Percentiles rank a stretch among this genome's conserved stretches.
phyloP scores from a whole-genome alignment of 2,113 vertebrate species.

The Scortum barcoo region DNA sequence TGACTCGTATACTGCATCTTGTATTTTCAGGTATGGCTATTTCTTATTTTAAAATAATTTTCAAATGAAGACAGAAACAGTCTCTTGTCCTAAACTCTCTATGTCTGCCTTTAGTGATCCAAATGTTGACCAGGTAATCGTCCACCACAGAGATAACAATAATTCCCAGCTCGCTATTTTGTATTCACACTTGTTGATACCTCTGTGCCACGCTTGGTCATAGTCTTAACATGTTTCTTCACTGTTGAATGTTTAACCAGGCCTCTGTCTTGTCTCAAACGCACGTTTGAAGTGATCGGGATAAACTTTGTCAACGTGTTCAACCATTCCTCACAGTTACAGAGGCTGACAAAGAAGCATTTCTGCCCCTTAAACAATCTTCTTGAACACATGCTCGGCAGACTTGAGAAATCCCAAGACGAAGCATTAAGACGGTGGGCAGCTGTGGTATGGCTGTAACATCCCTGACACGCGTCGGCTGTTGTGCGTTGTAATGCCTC shows the following conservation, averaged over 20 bases:
- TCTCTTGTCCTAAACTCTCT: too few relatives aligned
- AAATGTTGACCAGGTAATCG: neutral
- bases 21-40: too few relatives aligned
- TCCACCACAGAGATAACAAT: neutral
- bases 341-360: neutral
- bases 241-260: neutral
- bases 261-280: neutral
- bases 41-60: too few relatives aligned
- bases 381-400: neutral
- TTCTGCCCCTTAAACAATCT: neutral
- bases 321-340: neutral
- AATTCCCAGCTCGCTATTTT: neutral
- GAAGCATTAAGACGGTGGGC: neutral
- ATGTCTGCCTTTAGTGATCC: neutral
- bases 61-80: neutral
- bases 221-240: neutral
- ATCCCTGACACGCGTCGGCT: neutral
- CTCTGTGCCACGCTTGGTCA: neutral
- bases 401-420: neutral
- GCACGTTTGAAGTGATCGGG: neutral
- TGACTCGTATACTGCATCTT: too few relatives aligned
- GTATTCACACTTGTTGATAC: neutral
- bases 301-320: neutral
- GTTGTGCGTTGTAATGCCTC: too few relatives aligned
- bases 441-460: neutral